Conservation (phyloP, 92 coral and sea anemone species). For the Siderastrea siderea region DNA sequence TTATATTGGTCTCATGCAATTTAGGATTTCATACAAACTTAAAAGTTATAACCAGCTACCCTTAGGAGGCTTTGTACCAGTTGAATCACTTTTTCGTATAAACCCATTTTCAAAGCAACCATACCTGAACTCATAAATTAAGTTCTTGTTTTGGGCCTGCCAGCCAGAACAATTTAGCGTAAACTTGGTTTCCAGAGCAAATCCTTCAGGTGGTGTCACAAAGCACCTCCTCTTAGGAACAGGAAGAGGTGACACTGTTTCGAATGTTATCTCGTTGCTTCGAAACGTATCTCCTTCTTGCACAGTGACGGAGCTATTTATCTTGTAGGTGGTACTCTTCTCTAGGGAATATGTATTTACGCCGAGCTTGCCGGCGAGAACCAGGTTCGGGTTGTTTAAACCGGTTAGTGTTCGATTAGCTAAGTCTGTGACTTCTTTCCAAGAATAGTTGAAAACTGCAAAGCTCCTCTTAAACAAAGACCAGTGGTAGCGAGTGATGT, state of each 20-base stretch:
- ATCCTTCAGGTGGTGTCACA: slow-evolving; percentile 54
- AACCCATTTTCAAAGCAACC: neutral
- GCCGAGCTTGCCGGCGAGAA: slow-evolving; percentile 32
- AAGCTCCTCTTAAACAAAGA: slow-evolving; percentile 29
- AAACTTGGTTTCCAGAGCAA: slow-evolving; percentile 67
- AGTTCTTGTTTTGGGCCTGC: slow-evolving; percentile 51
- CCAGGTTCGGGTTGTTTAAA: slow-evolving; percentile 70
- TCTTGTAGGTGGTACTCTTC: slow-evolving; percentile 21
- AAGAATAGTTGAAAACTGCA: neutral
- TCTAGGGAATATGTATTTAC: neutral
- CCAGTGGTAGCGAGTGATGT: slow-evolving; percentile 69
- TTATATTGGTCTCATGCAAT: too few relatives aligned
- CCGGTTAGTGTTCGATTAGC: slow-evolving; percentile 56
- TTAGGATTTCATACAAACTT: too few relatives aligned
- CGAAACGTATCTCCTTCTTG: neutral
- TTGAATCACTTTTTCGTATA: too few relatives aligned
- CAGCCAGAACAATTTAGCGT: slow-evolving; percentile 62
- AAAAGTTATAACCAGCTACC: too few relatives aligned
- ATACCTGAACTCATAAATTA: slow-evolving; percentile 73
- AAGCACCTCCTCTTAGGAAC: slow-evolving; percentile 27
- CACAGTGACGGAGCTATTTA: neutral
- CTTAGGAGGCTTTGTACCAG: neutral
- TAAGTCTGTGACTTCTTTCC: slow-evolving; percentile 55
- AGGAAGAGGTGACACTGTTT: neutral
- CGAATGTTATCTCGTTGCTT: neutral